Evolutionary conservation across 2,113 vertebrate species (phyloP).

Genomic region (Megalops atlanticus): DNA sequence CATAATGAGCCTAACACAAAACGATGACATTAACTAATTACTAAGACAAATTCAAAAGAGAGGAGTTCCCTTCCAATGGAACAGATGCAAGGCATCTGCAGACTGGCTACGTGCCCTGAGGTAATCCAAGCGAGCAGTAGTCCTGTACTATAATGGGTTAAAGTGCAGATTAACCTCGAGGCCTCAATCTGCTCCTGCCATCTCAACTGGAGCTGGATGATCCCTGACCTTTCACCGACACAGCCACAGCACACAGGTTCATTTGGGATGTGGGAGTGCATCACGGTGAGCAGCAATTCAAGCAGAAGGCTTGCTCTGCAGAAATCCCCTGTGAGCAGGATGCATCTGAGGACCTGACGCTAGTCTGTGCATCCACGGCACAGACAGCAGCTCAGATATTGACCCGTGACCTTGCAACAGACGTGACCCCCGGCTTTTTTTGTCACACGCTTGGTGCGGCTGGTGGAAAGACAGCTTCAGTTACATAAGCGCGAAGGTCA

Average conservation of each 20-base stretch:
- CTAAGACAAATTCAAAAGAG: no score
- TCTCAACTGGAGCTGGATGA: not conserved
- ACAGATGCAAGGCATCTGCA: conserved; percentile 19
- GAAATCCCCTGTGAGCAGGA: not conserved
- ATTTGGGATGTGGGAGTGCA: not conserved
- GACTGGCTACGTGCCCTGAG: conserved; percentile 3
- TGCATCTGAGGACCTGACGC: not conserved
- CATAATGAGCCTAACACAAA: not conserved
- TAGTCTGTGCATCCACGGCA: not conserved
- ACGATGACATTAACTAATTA: no score
- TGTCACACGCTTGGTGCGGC: not conserved
- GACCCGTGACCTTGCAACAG: not conserved
- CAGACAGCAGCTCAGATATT: not conserved
- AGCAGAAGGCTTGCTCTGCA: not conserved
- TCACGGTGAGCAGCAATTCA: not conserved
- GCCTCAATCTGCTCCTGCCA: conserved; percentile 21
- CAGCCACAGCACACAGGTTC: not conserved
- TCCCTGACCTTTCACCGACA: not conserved
- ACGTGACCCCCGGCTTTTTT: not conserved
- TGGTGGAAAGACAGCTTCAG: not conserved
- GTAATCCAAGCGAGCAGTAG: conserved; percentile 27
- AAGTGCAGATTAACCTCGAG: conserved; percentile 32
- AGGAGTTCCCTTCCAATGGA: not conserved
- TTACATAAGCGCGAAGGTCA: conserved; percentile 1
- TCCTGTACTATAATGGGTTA: conserved; percentile 29